Percentiles rank a stretch among this genome's conserved stretches.
Conservation (phyloP, 2,113 vertebrate species). For the Martes martes region DNA sequence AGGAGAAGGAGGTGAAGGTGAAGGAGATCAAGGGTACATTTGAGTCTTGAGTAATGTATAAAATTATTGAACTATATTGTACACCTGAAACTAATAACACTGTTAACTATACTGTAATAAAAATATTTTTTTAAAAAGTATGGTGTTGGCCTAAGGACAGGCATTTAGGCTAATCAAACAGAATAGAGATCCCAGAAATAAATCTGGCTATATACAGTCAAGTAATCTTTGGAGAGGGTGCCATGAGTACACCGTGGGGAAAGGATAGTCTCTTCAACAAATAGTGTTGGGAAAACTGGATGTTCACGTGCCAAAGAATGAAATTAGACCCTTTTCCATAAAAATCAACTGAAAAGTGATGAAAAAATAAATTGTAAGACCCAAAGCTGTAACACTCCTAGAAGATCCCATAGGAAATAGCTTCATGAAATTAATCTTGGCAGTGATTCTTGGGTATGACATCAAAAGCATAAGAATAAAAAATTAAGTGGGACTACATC, state of each 20-base stretch:
- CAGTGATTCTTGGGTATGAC: too few species aligned
- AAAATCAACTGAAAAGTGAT: too few species aligned
- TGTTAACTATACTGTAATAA: neutral
- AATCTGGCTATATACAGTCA: neutral
- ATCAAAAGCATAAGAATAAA: too few species aligned
- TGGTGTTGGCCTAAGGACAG: neutral
- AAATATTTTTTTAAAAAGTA: neutral
- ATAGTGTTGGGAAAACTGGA: neutral
- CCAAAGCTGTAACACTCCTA: too few species aligned
- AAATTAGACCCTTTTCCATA: too few species aligned
- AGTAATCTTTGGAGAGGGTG: neutral
- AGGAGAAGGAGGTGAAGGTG: neutral
- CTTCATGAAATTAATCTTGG: too few species aligned
- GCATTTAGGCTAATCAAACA: neutral
- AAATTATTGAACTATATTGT: neutral
- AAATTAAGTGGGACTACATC: too few species aligned
- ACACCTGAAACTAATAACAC: neutral
- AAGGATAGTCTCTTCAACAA: neutral
- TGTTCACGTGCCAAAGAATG: neutral
- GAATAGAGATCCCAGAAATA: neutral
- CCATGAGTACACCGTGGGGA: neutral
- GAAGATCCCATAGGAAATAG: too few species aligned
- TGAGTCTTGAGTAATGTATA: neutral
- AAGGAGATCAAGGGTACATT: neutral
- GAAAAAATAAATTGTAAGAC: too few species aligned